Conservation (phyloP, 2,113 vertebrate genomes). For the Origma solitaria region DNA sequence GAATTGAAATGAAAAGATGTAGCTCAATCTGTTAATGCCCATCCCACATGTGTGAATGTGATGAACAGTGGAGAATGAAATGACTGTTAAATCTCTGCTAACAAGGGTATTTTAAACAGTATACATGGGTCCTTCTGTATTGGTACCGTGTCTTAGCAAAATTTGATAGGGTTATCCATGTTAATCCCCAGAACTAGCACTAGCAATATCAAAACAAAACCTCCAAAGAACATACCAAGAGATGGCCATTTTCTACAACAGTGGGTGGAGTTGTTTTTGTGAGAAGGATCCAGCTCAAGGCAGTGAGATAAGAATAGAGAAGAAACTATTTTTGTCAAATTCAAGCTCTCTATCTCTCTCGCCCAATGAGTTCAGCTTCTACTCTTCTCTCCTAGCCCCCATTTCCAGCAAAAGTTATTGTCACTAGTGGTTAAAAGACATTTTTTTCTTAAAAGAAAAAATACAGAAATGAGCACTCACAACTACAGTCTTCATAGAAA, state of each 20-base stretch:
- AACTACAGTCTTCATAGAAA: neutral
- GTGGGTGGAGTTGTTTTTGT: neutral
- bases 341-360: neutral
- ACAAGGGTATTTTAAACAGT: slow-evolving; percentile 30
- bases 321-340: neutral
- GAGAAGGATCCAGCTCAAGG: neutral
- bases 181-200: slow-evolving; percentile 2
- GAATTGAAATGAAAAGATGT: slow-evolving; percentile 74
- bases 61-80: slow-evolving; percentile 46
- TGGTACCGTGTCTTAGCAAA: neutral
- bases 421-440: neutral
- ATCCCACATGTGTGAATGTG: slow-evolving; percentile 41
- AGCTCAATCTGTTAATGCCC: slow-evolving; percentile 66
- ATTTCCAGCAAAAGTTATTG: neutral
- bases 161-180: neutral
- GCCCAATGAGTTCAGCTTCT: neutral
- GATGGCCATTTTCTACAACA: neutral
- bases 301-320: neutral
- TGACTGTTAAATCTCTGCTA: slow-evolving; percentile 30
- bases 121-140: neutral
- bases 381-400: neutral
- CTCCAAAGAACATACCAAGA: neutral
- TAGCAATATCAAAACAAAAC: slow-evolving; percentile 12
- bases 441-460: neutral
- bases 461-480: neutral